phyloP scores from a whole-genome alignment of 2,113 vertebrate genomes.

The Malurus elegans region DNA sequence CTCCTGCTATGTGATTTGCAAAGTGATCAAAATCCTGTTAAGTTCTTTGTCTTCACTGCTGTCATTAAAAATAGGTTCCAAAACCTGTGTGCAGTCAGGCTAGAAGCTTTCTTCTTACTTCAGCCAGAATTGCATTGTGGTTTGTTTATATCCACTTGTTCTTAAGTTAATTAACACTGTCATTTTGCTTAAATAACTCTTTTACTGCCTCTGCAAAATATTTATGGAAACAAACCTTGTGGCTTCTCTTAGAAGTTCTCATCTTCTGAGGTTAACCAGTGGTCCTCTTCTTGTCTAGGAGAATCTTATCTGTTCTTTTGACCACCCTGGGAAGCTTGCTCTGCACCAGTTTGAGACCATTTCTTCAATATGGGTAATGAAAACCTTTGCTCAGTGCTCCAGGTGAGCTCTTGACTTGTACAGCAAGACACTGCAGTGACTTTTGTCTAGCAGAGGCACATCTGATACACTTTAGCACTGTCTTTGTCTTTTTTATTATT shows the following conservation, averaged over 20 bases:
- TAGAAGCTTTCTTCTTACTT: not conserved
- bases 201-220: not conserved
- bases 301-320: not conserved
- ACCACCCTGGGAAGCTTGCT: not conserved
- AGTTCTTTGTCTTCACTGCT: slow-evolving; percentile 54
- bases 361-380: not conserved
- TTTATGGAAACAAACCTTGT: not conserved
- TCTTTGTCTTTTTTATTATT: not conserved
- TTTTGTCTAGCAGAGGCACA: not conserved
- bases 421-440: not conserved
- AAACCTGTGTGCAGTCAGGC: slow-evolving; percentile 38
- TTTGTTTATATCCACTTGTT: slow-evolving; percentile 36
- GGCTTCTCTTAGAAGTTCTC: not conserved
- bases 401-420: not conserved
- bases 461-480: not conserved
- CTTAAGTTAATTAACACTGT: not conserved
- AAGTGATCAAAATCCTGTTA: slow-evolving; percentile 14
- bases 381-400: not conserved
- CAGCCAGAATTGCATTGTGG: not conserved
- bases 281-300: not conserved
- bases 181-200: not conserved
- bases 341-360: not conserved
- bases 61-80: slow-evolving; percentile 44
- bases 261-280: not conserved
- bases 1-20: slow-evolving; percentile 40